These are phyloP conservation scores for Planococcus citri DNA, from an alignment of 1,140 invertebrate species.

Conservation along the genomic window DNA sequence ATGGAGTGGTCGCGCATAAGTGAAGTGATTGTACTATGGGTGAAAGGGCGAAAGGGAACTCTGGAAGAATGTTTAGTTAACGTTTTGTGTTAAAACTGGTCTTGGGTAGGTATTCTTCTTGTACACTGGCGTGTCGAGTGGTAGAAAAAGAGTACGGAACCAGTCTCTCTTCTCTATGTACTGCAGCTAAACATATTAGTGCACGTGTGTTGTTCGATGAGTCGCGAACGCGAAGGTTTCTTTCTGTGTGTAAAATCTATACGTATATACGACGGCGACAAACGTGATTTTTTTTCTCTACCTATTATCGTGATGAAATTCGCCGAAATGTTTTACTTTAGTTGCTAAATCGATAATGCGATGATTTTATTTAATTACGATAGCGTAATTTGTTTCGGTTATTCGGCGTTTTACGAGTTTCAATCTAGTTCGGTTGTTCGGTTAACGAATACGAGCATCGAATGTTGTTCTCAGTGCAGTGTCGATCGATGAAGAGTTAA, in stretches of 20 bases:
- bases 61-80: slow-evolving; percentile 11
- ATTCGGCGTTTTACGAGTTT: not conserved
- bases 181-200: slow-evolving; percentile 11
- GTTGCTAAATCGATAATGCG: not conserved
- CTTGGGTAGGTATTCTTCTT: not conserved
- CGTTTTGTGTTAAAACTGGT: slow-evolving; percentile 18
- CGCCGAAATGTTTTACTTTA: not conserved
- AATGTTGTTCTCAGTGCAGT: not conserved
- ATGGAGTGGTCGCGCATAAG: not conserved
- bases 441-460: not conserved
- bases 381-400: too few relatives aligned
- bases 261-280: not conserved
- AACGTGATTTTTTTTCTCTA: not conserved
- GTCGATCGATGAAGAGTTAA: not conserved
- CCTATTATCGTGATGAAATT: not conserved
- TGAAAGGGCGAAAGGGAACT: not conserved
- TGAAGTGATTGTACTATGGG: slow-evolving; percentile 13
- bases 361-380: not conserved
- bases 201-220: slow-evolving; percentile 15
- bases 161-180: not conserved
- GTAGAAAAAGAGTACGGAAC: slow-evolving; percentile 15
- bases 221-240: not conserved
- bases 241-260: not conserved
- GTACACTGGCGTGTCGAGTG: slow-evolving; percentile 10
- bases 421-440: not conserved